A percentile compares a stretch with the other conserved stretches of the same genome.
phyloP scores from a whole-genome alignment of 2,113 vertebrate species.

The Alexandromys fortis region DNA sequence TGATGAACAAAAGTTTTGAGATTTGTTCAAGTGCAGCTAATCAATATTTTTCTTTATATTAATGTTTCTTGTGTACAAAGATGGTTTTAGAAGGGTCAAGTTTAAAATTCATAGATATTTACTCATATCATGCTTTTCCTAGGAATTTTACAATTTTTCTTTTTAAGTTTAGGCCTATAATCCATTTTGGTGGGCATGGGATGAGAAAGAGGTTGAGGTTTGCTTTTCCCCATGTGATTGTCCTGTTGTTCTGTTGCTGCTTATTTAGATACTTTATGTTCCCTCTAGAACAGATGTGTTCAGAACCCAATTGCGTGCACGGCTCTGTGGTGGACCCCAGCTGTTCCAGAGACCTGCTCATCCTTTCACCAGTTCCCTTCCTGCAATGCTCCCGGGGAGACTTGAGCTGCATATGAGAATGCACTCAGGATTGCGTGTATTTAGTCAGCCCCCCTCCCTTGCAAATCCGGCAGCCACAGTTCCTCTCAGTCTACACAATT shows the following conservation, averaged over 20 bases:
- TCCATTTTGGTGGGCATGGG: background rate
- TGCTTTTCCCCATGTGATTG: background rate
- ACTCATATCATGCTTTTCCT: slow-evolving; percentile 25
- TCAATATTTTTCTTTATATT: slow-evolving; percentile 23
- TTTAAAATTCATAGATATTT: slow-evolving; percentile 11
- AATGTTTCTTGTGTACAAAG: slow-evolving; percentile 11
- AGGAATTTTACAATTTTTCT: background rate
- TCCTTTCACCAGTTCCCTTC: background rate
- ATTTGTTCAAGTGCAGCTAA: slow-evolving; percentile 2
- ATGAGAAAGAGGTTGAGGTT: background rate
- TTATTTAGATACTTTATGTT: slow-evolving; percentile 41
- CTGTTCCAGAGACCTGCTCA: background rate
- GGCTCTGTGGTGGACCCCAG: background rate
- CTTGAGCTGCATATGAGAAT: slow-evolving; percentile 49
- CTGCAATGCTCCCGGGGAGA: slow-evolving; percentile 2
- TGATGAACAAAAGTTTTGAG: slow-evolving; percentile 34
- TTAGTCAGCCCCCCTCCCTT: background rate
- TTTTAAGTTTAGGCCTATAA: slow-evolving; percentile 39
- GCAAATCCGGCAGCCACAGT: slow-evolving; percentile 4
- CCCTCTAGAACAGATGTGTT: background rate
- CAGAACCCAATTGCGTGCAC: background rate
- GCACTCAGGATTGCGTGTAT: background rate
- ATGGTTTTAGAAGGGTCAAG: background rate
- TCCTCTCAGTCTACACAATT: background rate
- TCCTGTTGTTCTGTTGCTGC: background rate